Evolutionary conservation across 2,888 invertebrate species (phyloP).

Genomic region (Idaea biselata): DNA sequence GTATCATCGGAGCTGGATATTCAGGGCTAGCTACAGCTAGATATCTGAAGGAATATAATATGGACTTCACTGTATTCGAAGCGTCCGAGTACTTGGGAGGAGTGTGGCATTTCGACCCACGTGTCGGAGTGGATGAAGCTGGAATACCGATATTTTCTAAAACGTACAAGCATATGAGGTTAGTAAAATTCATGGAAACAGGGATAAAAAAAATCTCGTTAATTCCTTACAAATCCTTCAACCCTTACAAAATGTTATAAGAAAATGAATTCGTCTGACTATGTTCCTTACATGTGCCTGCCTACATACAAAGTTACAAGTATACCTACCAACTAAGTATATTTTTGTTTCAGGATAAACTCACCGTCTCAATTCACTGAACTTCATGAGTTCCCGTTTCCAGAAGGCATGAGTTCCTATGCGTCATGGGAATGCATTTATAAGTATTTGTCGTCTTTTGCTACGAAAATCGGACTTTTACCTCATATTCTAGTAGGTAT

Average conservation of each 20-base stretch:
- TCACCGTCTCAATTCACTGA: slow-evolving; percentile 91
- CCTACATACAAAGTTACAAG: too few species aligned
- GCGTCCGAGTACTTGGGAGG: slow-evolving; percentile 86
- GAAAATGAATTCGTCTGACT: neutral
- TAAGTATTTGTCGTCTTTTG: slow-evolving; percentile 85
- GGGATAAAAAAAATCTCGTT: slow-evolving; percentile 42
- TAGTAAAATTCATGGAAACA: slow-evolving; percentile 61
- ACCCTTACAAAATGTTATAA: neutral
- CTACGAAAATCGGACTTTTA: slow-evolving; percentile 82
- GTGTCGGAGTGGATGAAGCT: slow-evolving; percentile 82
- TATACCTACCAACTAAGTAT: neutral
- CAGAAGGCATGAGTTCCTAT: slow-evolving; percentile 82
- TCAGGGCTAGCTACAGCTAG: slow-evolving; percentile 85
- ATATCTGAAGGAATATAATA: slow-evolving; percentile 76
- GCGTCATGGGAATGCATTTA: slow-evolving; percentile 84
- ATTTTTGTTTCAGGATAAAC: slow-evolving; percentile 81
- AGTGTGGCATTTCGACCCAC: slow-evolving; percentile 88
- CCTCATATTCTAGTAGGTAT: slow-evolving; percentile 82
- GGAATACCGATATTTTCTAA: slow-evolving; percentile 87
- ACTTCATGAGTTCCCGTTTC: slow-evolving; percentile 85
- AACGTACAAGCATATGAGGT: slow-evolving; percentile 88
- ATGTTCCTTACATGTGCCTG: too few species aligned
- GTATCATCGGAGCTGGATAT: slow-evolving; percentile 88
- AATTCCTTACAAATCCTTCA: neutral
- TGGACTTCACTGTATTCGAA: slow-evolving; percentile 84